Conservation (phyloP, 2,113 vertebrate species). For the Spheniscus mendiculus region DNA sequence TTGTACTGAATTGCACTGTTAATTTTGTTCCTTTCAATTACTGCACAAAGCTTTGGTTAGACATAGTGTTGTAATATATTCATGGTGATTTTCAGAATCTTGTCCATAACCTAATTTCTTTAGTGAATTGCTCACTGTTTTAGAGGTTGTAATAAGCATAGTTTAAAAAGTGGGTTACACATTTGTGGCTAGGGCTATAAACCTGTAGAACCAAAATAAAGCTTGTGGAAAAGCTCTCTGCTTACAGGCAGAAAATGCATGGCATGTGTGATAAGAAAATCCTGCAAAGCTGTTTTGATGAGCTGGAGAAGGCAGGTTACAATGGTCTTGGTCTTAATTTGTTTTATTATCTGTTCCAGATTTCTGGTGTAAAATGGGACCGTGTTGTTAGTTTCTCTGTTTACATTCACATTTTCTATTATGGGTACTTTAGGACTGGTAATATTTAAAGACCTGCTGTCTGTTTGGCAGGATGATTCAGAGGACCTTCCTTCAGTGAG, state of each 20-base stretch:
- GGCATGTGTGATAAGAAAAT: background rate
- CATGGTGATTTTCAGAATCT: background rate
- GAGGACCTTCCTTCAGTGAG: background rate
- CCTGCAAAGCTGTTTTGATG: background rate
- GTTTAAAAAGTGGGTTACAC: background rate
- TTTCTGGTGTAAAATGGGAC: background rate
- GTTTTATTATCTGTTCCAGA: background rate
- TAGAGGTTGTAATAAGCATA: background rate
- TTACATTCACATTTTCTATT: background rate
- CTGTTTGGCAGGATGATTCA: background rate
- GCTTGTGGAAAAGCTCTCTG: background rate
- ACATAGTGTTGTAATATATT: background rate
- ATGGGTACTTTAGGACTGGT: background rate
- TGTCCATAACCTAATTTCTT: background rate
- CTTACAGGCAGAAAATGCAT: background rate
- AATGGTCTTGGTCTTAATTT: background rate
- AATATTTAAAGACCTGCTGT: background rate
- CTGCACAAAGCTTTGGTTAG: background rate
- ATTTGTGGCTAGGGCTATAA: background rate
- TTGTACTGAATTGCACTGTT: background rate
- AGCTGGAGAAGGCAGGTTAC: background rate
- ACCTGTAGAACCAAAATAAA: background rate
- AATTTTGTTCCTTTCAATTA: slow-evolving; percentile 12
- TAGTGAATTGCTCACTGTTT: background rate
- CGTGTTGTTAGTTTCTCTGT: background rate